Conservation (phyloP, 2,797 vertebrate species). For the Heteromormyrus szaboi region DNA sequence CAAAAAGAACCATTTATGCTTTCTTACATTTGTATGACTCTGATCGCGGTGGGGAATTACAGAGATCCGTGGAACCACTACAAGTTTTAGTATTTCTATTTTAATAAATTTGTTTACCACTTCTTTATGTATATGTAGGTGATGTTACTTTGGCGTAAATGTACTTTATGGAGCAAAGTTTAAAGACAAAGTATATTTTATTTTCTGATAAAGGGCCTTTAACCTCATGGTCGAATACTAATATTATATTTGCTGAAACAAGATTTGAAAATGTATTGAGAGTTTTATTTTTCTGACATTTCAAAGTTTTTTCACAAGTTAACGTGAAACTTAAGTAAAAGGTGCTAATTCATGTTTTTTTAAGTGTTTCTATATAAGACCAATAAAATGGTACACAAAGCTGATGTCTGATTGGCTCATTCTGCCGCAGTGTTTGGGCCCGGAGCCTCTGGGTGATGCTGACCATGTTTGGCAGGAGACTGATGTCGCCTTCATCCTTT, state of each 20-base stretch:
- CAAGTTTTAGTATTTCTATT: conserved; percentile 99
- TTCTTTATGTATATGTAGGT: conserved; percentile 99
- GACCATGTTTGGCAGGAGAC: background rate
- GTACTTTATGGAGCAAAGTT: conserved; percentile 99
- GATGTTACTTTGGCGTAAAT: conserved; percentile 98
- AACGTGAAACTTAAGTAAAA: conserved; percentile 96
- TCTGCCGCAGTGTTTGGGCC: background rate
- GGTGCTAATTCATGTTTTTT: conserved; percentile 99
- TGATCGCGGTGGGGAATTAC: conserved; percentile 91
- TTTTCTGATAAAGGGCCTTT: conserved; percentile 99
- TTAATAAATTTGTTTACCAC: conserved; percentile 99
- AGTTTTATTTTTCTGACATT: conserved; percentile 99
- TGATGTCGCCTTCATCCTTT: background rate
- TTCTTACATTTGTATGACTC: conserved; percentile 98
- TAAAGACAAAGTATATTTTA: conserved; percentile 99
- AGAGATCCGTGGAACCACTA: conserved; percentile 95
- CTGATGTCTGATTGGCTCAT: conserved; percentile 43
- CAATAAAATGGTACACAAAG: conserved; percentile 87
- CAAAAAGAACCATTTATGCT: conserved; percentile 85
- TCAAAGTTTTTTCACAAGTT: conserved; percentile 94
- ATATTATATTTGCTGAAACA: conserved; percentile 99
- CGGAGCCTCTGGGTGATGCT: background rate
- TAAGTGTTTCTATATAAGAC: conserved; percentile 99
- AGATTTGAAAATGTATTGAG: conserved; percentile 99
- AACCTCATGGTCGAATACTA: conserved; percentile 99